Base-by-base conservation (phyloP, 92 coral and sea anemone species). In the Virgularia gustaviana region DNA sequence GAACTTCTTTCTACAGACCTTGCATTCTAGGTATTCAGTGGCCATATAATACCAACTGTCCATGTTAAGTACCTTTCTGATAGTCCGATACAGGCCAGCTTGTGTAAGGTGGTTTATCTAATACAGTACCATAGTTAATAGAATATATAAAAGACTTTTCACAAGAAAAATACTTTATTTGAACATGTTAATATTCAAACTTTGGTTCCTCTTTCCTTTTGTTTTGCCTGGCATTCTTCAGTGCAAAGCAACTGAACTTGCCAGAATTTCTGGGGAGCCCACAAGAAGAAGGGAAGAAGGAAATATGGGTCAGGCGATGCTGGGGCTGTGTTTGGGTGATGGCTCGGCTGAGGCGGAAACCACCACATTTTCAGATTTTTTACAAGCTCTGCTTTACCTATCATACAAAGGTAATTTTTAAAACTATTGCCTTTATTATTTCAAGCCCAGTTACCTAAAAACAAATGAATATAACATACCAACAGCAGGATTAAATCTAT, bases 201-300 rank as follows among this genome's bases (percentile, higher is more conserved):
- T 25, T 63, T 63, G 19, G 47, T 13, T 30, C 43, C 47, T n/a
- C 25, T 63, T 63, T 6, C 55, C 16, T 2, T 34, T n/a, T 63
- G 70, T 30, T 63, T 34, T 63, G 70, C 70, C 29, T 63, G 70
- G 41, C 41, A 63, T 63, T 63, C 49, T 6, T 63, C 55, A 27
- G 16, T 63, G 70, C 70, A 63, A 4, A 25, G 6, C 29, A 57
- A 57, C 27, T 57, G 27, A 57, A 22, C 9, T 18, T 39, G 36
- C 63, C 63, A 57, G 33, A 25, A n/a, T 39, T 57, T 57, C 34
- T 57, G 20, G 29, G 63, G 63, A 29, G 63, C n/a, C 45, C 45
- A 63, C 15, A 63, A 33, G 53, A 63, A 63, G 28, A 63, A 63
- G 24, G 70, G 70, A 63, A 9, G 39, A 15, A 35, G 70, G 34